Evolutionary conservation across 2,113 vertebrate species (phyloP).

Genomic region (Oryzias celebensis): DNA sequence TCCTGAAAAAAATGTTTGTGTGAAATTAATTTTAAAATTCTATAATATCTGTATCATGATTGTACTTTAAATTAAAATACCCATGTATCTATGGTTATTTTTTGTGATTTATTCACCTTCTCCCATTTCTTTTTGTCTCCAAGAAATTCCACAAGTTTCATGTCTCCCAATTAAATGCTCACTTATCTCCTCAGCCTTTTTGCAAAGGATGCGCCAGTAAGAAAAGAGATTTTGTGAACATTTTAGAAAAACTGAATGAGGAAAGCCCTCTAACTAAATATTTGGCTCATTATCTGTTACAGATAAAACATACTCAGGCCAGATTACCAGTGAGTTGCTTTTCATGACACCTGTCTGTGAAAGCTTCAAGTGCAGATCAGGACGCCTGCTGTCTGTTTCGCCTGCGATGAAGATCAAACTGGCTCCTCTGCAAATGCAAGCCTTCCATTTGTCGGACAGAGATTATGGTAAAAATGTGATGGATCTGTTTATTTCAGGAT

Average conservation of each 20-base stretch:
- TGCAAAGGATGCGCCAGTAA: conserved; percentile 69
- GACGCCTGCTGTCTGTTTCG: conserved; percentile 66
- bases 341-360: conserved; percentile 73
- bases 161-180: conserved; percentile 68
- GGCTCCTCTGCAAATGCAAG: conserved; percentile 82
- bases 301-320: conserved; percentile 60
- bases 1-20: too few relatives aligned
- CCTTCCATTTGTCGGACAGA: conserved; percentile 75
- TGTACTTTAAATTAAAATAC: background rate
- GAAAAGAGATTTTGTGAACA: conserved; percentile 6
- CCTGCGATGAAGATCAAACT: conserved; percentile 74
- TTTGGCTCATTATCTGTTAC: conserved; percentile 5
- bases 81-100: background rate
- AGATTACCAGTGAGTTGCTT: conserved; percentile 56
- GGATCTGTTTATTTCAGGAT: background rate
- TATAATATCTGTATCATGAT: too few relatives aligned
- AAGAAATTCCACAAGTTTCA: conserved; percentile 62
- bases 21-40: too few relatives aligned
- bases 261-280: background rate
- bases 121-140: conserved; percentile 64
- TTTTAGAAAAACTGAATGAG: background rate
- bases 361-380: conserved; percentile 83
- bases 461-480: conserved; percentile 82
- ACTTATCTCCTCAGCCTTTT: conserved; percentile 52
- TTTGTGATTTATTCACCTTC: fast-evolving